phyloP scores from a whole-genome alignment of 2,113 vertebrate species.

The Thamnophis sirtalis region DNA sequence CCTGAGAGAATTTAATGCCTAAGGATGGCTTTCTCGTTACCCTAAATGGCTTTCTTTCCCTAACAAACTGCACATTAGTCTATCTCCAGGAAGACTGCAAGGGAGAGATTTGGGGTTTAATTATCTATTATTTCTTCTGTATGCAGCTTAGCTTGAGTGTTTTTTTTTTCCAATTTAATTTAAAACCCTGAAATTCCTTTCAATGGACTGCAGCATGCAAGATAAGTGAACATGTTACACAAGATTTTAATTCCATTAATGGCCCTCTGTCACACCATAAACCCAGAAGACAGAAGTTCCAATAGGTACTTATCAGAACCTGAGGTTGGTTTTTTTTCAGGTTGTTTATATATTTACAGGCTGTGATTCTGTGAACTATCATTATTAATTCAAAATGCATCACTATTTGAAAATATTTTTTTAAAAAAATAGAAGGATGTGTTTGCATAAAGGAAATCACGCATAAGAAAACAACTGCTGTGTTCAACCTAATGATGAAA shows the following conservation, averaged over 20 bases:
- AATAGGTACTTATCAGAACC: constrained; percentile 26
- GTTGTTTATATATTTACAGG: constrained; percentile 16
- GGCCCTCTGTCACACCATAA: constrained; percentile 11
- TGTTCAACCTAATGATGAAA: background rate
- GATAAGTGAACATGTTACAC: background rate
- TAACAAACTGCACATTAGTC: constrained; percentile 32
- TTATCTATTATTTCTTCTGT: constrained; percentile 47
- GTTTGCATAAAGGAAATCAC: background rate
- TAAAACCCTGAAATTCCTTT: background rate
- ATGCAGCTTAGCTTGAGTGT: constrained; percentile 24
- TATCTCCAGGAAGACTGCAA: constrained; percentile 17
- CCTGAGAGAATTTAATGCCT: constrained; percentile 19
- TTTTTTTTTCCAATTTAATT: constrained; percentile 20
- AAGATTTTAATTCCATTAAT: constrained; percentile 21
- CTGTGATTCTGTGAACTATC: background rate
- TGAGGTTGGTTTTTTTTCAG: background rate
- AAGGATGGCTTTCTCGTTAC: background rate
- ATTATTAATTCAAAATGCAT: background rate
- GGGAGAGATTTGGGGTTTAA: constrained; percentile 50
- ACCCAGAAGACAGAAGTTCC: constrained; percentile 10
- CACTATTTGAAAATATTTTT: background rate
- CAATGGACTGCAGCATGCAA: background rate
- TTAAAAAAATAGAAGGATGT: background rate
- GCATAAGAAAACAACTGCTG: background rate
- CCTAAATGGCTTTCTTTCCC: constrained; percentile 47